Conservation (phyloP, 2,797 vertebrate genomes). For the Pangasius sanitwongsei region DNA sequence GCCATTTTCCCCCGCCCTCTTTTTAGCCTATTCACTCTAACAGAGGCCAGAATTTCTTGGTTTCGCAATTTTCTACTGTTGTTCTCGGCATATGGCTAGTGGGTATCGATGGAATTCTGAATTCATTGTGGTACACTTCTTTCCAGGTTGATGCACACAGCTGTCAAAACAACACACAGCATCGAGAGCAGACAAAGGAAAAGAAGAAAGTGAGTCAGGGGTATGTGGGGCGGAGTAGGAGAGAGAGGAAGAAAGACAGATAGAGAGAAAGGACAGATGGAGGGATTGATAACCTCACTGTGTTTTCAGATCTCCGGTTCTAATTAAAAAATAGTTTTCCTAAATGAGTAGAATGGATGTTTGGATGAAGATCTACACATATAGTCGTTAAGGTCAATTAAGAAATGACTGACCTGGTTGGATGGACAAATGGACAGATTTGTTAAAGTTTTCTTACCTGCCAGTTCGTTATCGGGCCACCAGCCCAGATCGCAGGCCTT, state of each 20-base stretch:
- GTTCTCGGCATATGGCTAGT: conserved; percentile 43
- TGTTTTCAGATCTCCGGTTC: background rate
- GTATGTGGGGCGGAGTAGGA: background rate
- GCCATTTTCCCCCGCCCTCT: background rate
- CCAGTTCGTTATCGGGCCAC: conserved; percentile 91
- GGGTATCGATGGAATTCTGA: conserved; percentile 49
- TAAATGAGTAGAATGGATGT: background rate
- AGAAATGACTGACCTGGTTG: background rate
- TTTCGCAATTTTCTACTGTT: conserved; percentile 35
- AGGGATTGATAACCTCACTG: background rate
- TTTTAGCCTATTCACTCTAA: background rate
- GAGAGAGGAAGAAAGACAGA: background rate
- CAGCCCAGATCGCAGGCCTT: conserved; percentile 96
- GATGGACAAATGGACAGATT: background rate
- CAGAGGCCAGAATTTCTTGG: conserved; percentile 29
- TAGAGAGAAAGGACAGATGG: background rate
- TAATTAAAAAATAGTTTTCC: background rate
- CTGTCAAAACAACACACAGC: conserved; percentile 54
- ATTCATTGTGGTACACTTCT: conserved; percentile 40
- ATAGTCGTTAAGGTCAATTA: background rate
- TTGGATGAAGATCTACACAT: background rate
- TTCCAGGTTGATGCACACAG: conserved; percentile 35
- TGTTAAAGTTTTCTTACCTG: conserved; percentile 75
- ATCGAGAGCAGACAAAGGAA: conserved; percentile 25
- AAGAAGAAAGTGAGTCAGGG: conserved; percentile 2